Percentiles rank a stretch among this genome's conserved stretches.
phyloP scores from a whole-genome alignment of 2,113 vertebrate species.

The Murina feae region DNA sequence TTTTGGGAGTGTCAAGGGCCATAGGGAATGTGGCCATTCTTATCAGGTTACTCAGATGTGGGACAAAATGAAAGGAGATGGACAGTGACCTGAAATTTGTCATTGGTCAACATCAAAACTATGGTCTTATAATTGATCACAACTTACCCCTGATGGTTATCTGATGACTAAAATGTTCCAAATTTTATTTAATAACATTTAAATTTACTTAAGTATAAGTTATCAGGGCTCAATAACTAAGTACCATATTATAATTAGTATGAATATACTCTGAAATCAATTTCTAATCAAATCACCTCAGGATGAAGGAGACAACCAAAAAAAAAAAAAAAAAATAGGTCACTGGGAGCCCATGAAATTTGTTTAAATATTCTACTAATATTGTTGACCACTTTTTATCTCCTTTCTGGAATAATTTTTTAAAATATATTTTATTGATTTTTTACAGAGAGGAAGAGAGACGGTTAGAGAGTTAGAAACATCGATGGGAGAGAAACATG shows the following conservation, averaged over 20 bases:
- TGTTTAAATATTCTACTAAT: neutral
- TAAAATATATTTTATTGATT: no score
- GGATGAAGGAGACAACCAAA: neutral
- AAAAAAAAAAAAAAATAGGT: neutral
- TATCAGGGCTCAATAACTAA: neutral
- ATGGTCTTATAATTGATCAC: neutral
- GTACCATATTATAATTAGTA: neutral
- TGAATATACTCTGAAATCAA: neutral
- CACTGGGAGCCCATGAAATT: neutral
- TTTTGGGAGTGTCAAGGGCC: neutral
- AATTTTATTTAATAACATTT: neutral
- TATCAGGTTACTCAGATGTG: neutral
- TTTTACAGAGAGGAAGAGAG: no score
- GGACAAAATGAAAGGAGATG: neutral
- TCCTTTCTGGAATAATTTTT: neutral
- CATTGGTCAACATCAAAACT: neutral
- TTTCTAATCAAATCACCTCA: neutral
- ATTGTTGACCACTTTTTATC: neutral
- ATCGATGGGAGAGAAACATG: no score
- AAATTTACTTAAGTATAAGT: neutral
- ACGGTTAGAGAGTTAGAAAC: no score
- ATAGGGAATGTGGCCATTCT: neutral
- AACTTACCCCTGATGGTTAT: neutral
- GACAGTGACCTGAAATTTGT: neutral
- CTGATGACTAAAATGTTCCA: neutral